Base-by-base conservation (phyloP, 2,797 vertebrate species). In the Miichthys miiuy region DNA sequence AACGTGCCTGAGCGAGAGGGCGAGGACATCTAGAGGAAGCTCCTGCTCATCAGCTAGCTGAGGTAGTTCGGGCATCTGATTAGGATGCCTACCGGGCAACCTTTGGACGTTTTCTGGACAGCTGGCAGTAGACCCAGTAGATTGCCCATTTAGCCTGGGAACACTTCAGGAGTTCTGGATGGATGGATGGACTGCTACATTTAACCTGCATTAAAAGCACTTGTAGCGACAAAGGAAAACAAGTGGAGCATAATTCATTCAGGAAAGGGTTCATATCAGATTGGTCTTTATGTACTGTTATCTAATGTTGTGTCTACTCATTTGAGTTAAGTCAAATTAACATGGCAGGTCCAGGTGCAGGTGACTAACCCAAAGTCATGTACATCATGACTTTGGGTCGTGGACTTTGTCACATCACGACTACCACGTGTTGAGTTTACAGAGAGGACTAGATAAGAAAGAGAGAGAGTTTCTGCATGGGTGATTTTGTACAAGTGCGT, bases 401-500 rank as follows among this genome's bases (percentile, higher is more conserved):
- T 50, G 13, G 16, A 21, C 27, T 44, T 68, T 27, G 54, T 51
- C 63, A 57, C 5, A 17, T 41, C 27, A 48, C 57, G 23, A 8
- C 27, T 51, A 14, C 20, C 30, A 30, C 62, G 18, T 61, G 61
- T 66, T 9, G 46, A 70, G 25, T 66, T 79, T 61, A 69, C 34
- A 47, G 30, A 72, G 60, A 21, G 2, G 17, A 14, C 0, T 0
- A 70, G 67, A 85, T 54, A 61, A 67, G 64, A 41, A 9, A 61
- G 18, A 18, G 4, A 17, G 20, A 9, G 4, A 5, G 25, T 72
- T 78, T 65, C 34, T 38, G 52, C 56, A 47, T 27, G 64, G 30
- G 2, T 27, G 54, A 46, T 79, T 75, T 75, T 10, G 62, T 34
- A 42, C 34, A 75, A 54, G 52, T 34, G 12, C 21, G 54, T 65